phyloP scores from a whole-genome alignment of 2,113 vertebrate species.

The Platysternon megacephalum region DNA sequence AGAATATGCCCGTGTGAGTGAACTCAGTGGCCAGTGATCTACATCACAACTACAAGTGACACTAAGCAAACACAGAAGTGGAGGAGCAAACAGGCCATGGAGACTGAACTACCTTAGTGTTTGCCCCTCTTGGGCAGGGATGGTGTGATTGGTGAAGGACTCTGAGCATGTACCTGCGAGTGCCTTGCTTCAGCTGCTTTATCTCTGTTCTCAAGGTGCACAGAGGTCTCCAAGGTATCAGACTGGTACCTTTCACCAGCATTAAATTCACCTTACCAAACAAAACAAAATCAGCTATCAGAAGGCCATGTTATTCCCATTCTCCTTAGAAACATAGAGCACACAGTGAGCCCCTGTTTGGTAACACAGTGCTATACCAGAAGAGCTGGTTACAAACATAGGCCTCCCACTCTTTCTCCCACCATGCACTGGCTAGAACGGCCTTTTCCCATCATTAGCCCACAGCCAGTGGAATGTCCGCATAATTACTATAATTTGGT shows the following conservation, averaged over 20 bases:
- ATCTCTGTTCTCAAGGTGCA: background rate
- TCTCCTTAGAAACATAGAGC: background rate
- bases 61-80: background rate
- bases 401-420: background rate
- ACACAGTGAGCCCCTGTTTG: conserved; percentile 11
- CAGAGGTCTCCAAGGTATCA: background rate
- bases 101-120: background rate
- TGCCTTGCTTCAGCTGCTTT: background rate
- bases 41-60: background rate
- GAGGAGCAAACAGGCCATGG: background rate
- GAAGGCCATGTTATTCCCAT: conserved; percentile 19
- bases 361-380: background rate
- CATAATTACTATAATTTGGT: conserved; percentile 7
- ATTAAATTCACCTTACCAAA: background rate
- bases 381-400: background rate
- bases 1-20: conserved; percentile 5
- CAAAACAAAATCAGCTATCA: background rate
- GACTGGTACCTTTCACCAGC: background rate
- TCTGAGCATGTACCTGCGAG: background rate
- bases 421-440: background rate
- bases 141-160: background rate
- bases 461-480: background rate
- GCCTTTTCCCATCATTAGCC: conserved; percentile 13
- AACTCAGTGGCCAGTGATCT: conserved; percentile 38
- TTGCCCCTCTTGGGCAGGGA: background rate